Evolutionary conservation across 2,797 vertebrate species (phyloP).

Genomic region (Ibycter americanus): DNA sequence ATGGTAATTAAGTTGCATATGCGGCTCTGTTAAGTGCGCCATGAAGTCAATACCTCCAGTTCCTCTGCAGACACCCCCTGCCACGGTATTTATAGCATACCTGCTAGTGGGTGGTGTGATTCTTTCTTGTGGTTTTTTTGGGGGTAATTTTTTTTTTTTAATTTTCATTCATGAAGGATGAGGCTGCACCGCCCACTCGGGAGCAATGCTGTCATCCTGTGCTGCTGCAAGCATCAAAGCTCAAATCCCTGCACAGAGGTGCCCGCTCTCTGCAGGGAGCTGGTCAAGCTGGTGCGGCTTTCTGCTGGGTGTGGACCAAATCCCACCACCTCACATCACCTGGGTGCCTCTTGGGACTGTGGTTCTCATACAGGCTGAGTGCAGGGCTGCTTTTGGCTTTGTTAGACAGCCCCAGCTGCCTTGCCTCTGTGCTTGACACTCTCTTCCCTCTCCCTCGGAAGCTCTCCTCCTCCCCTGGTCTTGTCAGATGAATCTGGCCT

Average conservation of each 20-base stretch:
- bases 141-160: not conserved
- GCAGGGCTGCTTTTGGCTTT: not conserved
- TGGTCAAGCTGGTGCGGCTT: not conserved
- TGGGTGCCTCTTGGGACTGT: not conserved
- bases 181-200: constrained; percentile 1
- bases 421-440: not conserved
- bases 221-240: not conserved
- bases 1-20: constrained; percentile 1
- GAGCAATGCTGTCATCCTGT: not conserved
- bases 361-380: not conserved
- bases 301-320: not conserved
- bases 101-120: constrained; percentile 65
- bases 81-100: constrained; percentile 60
- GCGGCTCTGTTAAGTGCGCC: not conserved
- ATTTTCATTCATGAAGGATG: constrained; percentile 66
- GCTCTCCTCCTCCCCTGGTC: not conserved
- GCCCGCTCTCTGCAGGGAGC: not conserved
- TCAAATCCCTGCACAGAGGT: not conserved
- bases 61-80: constrained; percentile 64
- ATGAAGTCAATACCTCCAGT: constrained; percentile 41
- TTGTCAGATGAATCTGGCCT: not conserved
- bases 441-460: not conserved
- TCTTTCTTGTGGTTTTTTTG: not conserved
- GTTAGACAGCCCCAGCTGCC: not conserved
- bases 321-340: rapidly evolving